Evolutionary conservation across 2,797 vertebrate species (phyloP).

Genomic region (Sparidentex hasta): DNA sequence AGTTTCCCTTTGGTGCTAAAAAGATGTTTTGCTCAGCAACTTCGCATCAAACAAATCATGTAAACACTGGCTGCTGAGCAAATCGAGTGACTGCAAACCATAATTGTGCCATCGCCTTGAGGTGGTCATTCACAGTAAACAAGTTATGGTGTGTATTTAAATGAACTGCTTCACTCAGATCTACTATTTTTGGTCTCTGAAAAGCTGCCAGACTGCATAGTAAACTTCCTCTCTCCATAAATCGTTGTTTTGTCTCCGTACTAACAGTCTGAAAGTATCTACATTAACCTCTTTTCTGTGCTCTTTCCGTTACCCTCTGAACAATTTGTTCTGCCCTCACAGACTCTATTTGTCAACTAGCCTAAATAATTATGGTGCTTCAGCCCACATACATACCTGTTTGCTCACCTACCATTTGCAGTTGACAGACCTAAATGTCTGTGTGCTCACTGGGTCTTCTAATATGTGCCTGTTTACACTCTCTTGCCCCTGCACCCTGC

Average conservation of each 20-base stretch:
- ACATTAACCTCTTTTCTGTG: conserved; percentile 40
- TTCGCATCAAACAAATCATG: conserved; percentile 57
- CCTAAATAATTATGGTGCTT: conserved; percentile 62
- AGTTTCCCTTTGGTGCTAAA: conserved; percentile 26
- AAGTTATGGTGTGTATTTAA: conserved; percentile 49
- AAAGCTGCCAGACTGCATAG: conserved; percentile 31
- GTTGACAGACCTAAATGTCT: conserved; percentile 55
- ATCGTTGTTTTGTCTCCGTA: background rate
- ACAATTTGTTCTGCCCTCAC: conserved; percentile 55
- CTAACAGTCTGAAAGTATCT: conserved; percentile 33
- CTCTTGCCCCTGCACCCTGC: conserved; percentile 44
- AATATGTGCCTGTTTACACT: conserved; percentile 62
- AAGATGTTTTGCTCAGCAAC: conserved; percentile 32
- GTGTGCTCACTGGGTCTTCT: conserved; percentile 35
- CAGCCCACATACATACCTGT: conserved; percentile 55
- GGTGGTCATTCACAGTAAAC: conserved; percentile 43
- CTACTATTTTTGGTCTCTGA: conserved; percentile 14
- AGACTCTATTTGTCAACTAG: conserved; percentile 48
- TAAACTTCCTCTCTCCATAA: conserved; percentile 20
- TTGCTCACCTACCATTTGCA: conserved; percentile 55
- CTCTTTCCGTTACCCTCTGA: conserved; percentile 39
- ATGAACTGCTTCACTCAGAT: conserved; percentile 36
- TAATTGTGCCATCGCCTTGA: conserved; percentile 43
- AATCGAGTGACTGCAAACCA: conserved; percentile 45
- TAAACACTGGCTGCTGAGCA: conserved; percentile 23